Evolutionary conservation across 1,140 invertebrate species (phyloP).

Genomic region (Trichonephila clavata): DNA sequence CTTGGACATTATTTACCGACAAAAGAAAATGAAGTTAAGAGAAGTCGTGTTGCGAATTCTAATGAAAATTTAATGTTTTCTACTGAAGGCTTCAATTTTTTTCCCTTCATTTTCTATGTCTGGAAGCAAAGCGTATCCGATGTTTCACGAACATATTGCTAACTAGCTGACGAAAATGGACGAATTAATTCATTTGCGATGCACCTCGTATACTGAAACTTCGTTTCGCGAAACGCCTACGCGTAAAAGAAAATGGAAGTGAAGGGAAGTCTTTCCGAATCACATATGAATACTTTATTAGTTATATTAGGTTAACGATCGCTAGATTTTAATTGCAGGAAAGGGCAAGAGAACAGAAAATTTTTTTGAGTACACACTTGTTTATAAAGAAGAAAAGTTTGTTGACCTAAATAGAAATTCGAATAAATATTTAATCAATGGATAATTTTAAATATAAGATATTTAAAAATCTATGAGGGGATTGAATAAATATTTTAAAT

Average conservation of each 20-base stretch:
- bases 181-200: slow-evolving; percentile 37
- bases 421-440: too few species aligned
- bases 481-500: too few species aligned
- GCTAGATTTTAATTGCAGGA: background rate
- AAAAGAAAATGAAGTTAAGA: slow-evolving; percentile 29
- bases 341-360: background rate
- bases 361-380: too few species aligned
- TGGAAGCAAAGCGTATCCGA: background rate
- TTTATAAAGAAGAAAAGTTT: too few species aligned
- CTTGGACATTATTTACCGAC: slow-evolving; percentile 27
- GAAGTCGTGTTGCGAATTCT: slow-evolving; percentile 33
- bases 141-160: slow-evolving; percentile 33
- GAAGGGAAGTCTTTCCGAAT: background rate
- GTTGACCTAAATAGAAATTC: too few species aligned
- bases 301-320: background rate
- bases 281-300: slow-evolving; percentile 6
- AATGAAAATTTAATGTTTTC: slow-evolving; percentile 62
- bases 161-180: slow-evolving; percentile 41
- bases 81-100: background rate
- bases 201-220: background rate
- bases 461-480: too few species aligned
- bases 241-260: background rate
- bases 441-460: too few species aligned
- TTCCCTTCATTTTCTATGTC: background rate
- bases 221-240: background rate